phyloP scores from a whole-genome alignment of 2,797 vertebrate species.

The Pantherophis alleghaniensis region DNA sequence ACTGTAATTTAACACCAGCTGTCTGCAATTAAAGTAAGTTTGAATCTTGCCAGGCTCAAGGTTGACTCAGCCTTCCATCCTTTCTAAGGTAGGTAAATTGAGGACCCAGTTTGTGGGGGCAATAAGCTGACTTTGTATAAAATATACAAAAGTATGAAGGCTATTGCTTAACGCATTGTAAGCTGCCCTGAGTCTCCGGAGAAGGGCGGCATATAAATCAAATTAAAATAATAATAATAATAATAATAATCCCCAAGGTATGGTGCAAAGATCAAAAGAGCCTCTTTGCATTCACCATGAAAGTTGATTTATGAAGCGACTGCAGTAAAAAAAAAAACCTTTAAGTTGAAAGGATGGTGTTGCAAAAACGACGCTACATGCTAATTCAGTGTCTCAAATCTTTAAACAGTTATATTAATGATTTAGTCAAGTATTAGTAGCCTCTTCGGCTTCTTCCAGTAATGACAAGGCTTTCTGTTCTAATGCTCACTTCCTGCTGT shows the following conservation, averaged over 20 bases:
- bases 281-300: neutral
- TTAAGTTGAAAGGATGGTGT: conserved; percentile 17
- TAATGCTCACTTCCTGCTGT: conserved; percentile 64
- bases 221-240: no score
- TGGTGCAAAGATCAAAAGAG: neutral
- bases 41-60: no score
- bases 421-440: conserved; percentile 59
- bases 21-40: no score
- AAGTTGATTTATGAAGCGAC: neutral
- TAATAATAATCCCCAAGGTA: neutral
- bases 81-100: no score
- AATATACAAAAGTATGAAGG: no score
- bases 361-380: conserved; percentile 31
- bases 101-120: no score
- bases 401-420: conserved; percentile 61
- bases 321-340: neutral
- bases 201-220: no score
- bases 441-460: conserved; percentile 53
- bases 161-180: no score
- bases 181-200: no score
- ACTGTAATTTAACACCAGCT: no score
- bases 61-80: no score
- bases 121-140: no score
- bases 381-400: conserved; percentile 44
- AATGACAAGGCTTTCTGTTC: conserved; percentile 43